Evolutionary conservation across 2,113 vertebrate genomes (phyloP).

Genomic region (Xiphophorus maculatus): DNA sequence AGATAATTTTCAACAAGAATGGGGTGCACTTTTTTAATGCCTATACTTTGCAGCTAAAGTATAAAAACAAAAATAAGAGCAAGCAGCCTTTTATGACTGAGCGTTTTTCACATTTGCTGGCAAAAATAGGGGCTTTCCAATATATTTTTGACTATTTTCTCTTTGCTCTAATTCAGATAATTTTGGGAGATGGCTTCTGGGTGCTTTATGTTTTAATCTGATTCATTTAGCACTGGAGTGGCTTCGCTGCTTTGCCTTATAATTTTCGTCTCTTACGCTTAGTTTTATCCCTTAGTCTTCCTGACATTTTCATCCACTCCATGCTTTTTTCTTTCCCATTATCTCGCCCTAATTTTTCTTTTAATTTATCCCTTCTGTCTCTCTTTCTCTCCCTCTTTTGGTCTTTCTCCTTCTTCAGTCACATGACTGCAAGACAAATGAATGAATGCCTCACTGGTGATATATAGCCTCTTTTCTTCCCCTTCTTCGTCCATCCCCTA

Average conservation of each 20-base stretch:
- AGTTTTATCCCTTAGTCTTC: not conserved
- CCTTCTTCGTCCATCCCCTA: constrained; percentile 31
- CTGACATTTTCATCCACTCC: not conserved
- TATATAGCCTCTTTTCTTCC: constrained; percentile 36
- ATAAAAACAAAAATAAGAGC: too few relatives aligned
- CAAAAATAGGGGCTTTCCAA: too few relatives aligned
- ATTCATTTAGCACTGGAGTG: not conserved
- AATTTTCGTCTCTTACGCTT: not conserved
- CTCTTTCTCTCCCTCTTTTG: not conserved
- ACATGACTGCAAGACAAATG: constrained; percentile 50
- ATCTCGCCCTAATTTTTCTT: constrained; percentile 40
- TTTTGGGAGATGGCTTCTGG: too few relatives aligned
- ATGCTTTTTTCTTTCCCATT: not conserved
- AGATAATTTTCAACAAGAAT: too few relatives aligned
- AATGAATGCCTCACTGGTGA: constrained; percentile 39
- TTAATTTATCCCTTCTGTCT: not conserved
- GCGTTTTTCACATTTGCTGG: too few relatives aligned
- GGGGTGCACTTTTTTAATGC: too few relatives aligned
- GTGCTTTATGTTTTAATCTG: not conserved
- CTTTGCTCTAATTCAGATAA: too few relatives aligned
- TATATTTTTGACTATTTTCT: too few relatives aligned
- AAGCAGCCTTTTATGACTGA: too few relatives aligned
- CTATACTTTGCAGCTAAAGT: too few relatives aligned
- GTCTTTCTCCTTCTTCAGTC: constrained; percentile 31
- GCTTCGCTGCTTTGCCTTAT: not conserved